A percentile compares a stretch with the other conserved stretches of the same genome.
Evolutionary conservation across 2,888 invertebrate species (phyloP).

Genomic region (Dasysyrphus albostriatus): DNA sequence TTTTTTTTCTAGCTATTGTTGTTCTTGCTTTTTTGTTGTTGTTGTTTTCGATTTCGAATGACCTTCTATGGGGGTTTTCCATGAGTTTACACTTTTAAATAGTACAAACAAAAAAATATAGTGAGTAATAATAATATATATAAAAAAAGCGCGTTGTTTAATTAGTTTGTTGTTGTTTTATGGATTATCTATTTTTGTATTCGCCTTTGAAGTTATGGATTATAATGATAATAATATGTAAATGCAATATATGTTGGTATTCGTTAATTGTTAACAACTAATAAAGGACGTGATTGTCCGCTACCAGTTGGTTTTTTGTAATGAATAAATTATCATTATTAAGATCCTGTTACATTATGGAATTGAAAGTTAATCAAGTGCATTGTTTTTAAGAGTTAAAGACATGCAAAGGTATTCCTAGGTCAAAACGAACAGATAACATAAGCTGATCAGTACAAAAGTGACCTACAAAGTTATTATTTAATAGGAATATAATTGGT

Average conservation of each 20-base stretch:
- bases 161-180: slow-evolving; percentile 32
- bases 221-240: no score
- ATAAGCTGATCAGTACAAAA: not conserved
- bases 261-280: no score
- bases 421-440: not conserved
- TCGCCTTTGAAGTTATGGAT: no score
- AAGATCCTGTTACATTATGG: no score
- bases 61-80: slow-evolving; percentile 75
- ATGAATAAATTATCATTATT: no score
- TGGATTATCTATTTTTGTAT: not conserved
- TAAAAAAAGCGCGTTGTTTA: slow-evolving; percentile 43
- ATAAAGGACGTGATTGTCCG: no score
- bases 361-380: no score
- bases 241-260: no score
- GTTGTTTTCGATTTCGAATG: slow-evolving; percentile 76
- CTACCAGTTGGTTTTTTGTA: no score
- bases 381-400: no score
- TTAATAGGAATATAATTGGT: not conserved
- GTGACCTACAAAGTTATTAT: no score
- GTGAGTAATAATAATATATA: slow-evolving; percentile 51
- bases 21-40: slow-evolving; percentile 48
- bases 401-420: not conserved
- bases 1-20: slow-evolving; percentile 3
- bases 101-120: not conserved
- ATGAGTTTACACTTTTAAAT: slow-evolving; percentile 43